phyloP scores from a whole-genome alignment of 53 echinoderm and acorn worm genomes.

The Apostichopus leukothele region DNA sequence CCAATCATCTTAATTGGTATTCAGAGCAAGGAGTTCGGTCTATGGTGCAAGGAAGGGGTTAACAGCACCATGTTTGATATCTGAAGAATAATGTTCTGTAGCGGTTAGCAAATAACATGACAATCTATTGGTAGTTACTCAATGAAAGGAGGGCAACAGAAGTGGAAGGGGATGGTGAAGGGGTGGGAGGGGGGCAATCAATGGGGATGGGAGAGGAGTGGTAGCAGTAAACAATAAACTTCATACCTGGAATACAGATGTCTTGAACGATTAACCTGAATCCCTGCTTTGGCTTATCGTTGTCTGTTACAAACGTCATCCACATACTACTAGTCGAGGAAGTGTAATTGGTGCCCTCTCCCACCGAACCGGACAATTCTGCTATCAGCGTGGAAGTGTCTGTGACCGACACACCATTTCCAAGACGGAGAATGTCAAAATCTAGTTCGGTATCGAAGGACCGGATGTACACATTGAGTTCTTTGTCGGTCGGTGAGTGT shows the following conservation, averaged over 20 bases:
- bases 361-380: constrained; percentile 1
- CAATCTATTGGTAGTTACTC: no score
- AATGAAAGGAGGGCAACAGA: no score
- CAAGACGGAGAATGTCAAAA: constrained; percentile 54
- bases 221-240: no score
- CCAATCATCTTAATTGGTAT: no score
- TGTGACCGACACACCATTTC: constrained; percentile 20
- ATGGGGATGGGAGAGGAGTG: no score
- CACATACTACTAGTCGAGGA: constrained; percentile 16
- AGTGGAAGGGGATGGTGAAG: no score
- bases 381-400: constrained; percentile 3
- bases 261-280: constrained; percentile 39
- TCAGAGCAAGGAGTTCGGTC: no score
- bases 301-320: constrained; percentile 48
- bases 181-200: no score
- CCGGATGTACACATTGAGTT: constrained; percentile 44
- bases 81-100: no score
- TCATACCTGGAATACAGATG: constrained; percentile 32
- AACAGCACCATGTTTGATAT: no score
- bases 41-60: no score
- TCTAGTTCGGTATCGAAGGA: constrained; percentile 54
- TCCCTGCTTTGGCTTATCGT: background rate
- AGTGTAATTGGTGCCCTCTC: background rate
- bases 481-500: constrained; percentile 46
- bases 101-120: no score